These are phyloP conservation scores for Crotalus horridus DNA, from an alignment of 2,113 vertebrate genomes.

Conservation along the genomic window DNA sequence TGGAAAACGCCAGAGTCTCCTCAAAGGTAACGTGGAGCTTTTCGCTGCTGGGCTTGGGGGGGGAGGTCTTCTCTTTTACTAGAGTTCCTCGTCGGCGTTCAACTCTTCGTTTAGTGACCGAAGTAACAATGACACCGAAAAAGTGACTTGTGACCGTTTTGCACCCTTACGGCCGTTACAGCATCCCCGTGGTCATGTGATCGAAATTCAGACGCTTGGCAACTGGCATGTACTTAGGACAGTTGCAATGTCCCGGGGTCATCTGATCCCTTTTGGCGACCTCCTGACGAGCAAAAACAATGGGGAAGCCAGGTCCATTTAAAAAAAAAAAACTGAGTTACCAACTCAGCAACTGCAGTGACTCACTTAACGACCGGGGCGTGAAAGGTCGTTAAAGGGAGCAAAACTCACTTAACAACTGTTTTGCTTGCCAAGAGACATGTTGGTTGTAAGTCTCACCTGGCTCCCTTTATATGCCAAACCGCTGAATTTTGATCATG, in stretches of 20 bases:
- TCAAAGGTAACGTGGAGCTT: constrained; percentile 78
- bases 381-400: not conserved
- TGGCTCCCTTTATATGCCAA: no score
- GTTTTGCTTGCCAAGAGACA: not conserved
- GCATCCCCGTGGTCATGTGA: not conserved
- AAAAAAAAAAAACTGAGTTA: not conserved
- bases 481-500: no score
- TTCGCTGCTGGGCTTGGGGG: not conserved
- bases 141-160: not conserved
- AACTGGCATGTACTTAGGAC: not conserved
- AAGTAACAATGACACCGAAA: not conserved
- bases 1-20: constrained; percentile 92
- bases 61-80: not conserved
- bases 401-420: not conserved
- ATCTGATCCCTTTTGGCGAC: not conserved
- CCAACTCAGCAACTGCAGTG: not conserved
- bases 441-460: not conserved
- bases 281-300: not conserved
- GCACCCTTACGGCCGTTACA: rapidly evolving
- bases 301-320: not conserved
- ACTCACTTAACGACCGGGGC: not conserved
- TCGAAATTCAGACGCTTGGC: not conserved
- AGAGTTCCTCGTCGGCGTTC: not conserved
- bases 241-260: not conserved
- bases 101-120: not conserved